Evolutionary conservation across 2,113 vertebrate species (phyloP), one percentile per base, ranked within the genome.

Genomic region (Rhinoptilus africanus): DNA sequence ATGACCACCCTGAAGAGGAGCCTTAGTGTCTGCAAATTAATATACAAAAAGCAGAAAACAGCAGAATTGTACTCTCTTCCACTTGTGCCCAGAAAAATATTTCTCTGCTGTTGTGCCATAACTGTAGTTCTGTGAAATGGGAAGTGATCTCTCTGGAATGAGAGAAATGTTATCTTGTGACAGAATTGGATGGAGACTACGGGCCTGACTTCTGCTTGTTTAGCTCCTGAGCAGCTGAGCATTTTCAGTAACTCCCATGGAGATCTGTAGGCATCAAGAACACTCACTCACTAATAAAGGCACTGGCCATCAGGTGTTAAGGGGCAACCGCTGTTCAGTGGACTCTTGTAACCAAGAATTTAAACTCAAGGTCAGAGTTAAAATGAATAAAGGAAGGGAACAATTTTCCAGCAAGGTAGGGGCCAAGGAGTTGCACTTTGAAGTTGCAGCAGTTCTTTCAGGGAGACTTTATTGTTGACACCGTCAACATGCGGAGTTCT

Each of bases 381-480:
- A 96, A 88, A 84, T 7, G 35, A 80, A 92, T 43, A 96, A 84
- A 89, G 82, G 76, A 93, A 92, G 32, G 23, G 53, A 93, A 64
- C 20, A 79, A 84, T 90, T 83, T 69, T 62, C 59, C 27, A 84
- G 19, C 47, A 60, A 85, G 56, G 39, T 62, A 91, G 28, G 26
- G 60, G 43, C 72, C 51, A 71, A 78, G 32, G 27, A 81, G 10
- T 4, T 90, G 34, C 26, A 32, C 59, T 92, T 84, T 51, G 56
- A 91, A 90, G 68, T 8, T 64, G 21, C 27, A 69, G 75, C 47
- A 54, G 56, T 78, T 94, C 50, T 86, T 78, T 77, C 47, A 51
- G 10, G 35, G 74, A 41, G 68, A 51, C 15, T 90, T 91, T 22
- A 17, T 20, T 63, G 30, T 34, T 91, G 76, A 75, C 56, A 37